Evolutionary conservation across 2,888 invertebrate species (phyloP).

Genomic region (Chromoteleia sp.): DNA sequence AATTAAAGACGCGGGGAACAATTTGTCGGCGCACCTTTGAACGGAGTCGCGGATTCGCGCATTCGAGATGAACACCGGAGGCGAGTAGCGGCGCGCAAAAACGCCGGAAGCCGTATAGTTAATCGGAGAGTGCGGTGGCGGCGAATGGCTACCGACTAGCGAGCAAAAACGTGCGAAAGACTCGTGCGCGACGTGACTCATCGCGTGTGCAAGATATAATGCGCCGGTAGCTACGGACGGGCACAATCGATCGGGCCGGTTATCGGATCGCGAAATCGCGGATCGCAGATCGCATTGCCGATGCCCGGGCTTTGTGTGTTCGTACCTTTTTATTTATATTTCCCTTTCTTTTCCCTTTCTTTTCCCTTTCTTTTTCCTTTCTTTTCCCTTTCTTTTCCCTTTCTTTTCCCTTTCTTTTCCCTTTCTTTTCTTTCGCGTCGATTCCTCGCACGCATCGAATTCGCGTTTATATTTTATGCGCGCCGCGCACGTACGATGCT

Average conservation of each 20-base stretch:
- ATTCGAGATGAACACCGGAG: conserved; percentile 9
- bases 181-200: conserved; percentile 72
- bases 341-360: neutral
- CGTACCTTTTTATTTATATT: conserved; percentile 7
- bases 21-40: conserved; percentile 56
- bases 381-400: neutral
- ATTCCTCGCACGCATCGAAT: conserved; percentile 63
- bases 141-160: conserved; percentile 66
- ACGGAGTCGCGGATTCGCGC: conserved; percentile 52
- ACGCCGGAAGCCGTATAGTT: conserved; percentile 77
- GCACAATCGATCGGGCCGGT: conserved; percentile 53
- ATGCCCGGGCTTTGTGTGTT: conserved; percentile 31
- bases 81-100: conserved; percentile 50
- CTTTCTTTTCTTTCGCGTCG: conserved; percentile 28
- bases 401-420: neutral
- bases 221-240: conserved; percentile 44
- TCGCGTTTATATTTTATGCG: conserved; percentile 48
- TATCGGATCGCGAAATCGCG: conserved; percentile 48
- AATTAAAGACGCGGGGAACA: conserved; percentile 38
- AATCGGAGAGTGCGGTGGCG: conserved; percentile 76
- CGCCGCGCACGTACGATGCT: conserved; percentile 22
- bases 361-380: conserved; percentile 16
- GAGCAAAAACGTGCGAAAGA: conserved; percentile 79
- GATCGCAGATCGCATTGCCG: conserved; percentile 40
- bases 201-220: conserved; percentile 65